Conservation (phyloP, 2,113 vertebrate genomes). For the Microtus pennsylvanicus region DNA sequence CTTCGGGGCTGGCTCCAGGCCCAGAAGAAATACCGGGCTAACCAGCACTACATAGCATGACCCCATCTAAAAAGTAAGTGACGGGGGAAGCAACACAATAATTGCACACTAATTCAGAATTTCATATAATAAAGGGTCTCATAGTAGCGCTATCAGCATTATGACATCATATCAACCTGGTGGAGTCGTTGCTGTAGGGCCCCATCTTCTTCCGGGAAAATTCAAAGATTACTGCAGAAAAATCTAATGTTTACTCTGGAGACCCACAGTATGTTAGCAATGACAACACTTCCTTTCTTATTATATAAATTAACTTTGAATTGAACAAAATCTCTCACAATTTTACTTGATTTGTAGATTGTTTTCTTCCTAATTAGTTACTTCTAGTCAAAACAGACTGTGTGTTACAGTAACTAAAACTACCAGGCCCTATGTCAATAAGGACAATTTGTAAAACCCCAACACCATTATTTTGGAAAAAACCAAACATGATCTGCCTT, state of each 20-base stretch:
- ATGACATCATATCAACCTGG: too few relatives aligned
- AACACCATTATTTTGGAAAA: background rate
- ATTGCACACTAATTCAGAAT: too few relatives aligned
- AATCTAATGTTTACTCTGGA: too few relatives aligned
- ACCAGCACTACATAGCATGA: background rate
- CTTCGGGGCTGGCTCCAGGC: background rate
- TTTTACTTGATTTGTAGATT: background rate
- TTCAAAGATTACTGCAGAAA: too few relatives aligned
- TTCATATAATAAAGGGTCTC: too few relatives aligned
- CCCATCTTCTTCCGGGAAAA: too few relatives aligned
- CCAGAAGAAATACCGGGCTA: background rate
- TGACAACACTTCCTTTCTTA: accelerated
- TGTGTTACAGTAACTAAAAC: background rate
- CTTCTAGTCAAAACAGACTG: background rate
- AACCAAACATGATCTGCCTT: background rate
- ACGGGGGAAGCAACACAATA: too few relatives aligned
- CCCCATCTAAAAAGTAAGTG: background rate
- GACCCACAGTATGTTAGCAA: too few relatives aligned
- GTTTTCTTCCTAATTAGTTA: background rate
- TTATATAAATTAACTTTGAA: background rate
- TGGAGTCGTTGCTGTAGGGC: too few relatives aligned
- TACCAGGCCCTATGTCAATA: background rate
- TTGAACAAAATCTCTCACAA: background rate
- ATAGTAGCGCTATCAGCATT: too few relatives aligned
- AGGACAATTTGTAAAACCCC: background rate